Base-by-base conservation (phyloP, 2,797 vertebrate species). In the Cheirogaleus major region DNA sequence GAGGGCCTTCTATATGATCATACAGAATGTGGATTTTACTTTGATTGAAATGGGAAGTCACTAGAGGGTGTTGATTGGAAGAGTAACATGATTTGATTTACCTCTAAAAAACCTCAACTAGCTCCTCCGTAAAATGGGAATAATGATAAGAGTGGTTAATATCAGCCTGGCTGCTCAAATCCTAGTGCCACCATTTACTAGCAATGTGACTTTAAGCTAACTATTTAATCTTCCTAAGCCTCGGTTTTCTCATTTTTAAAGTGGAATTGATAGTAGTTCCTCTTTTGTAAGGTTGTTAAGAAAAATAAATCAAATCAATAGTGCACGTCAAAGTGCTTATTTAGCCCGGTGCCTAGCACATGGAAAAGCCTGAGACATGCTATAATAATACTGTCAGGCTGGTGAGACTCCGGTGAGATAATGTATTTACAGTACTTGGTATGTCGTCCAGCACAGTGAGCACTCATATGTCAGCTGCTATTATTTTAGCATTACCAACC, bases 91-190 rank as follows among this genome's bases (percentile, higher is more conserved):
- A 65, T 55, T 81, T 86, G 10, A 81, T 38, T 73, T 32, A 69
- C 5, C 35, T 92, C 57, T 61, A 18, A 76, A 72, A 81, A 48
- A 11, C 5, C 35, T 94, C 52, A 72, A 30, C 7, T 15, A 80
- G 70, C 76, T 76, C 72, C 43, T 90, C 65, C 50, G 20, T 93
- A 76, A 97, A 95, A 89, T 59, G 55, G 55, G 8, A 7, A 57
- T 73, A 48, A 43, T 22, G 41, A 18, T 7, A 59, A 59, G 1
- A 61, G 27, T 55, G 23, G 30, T 27, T 57, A 70, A 87, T 35
- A 86, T 7, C 22, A 82, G 45, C 8, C 10, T 63, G 11, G 15
- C 50, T 65, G 10, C 45, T 93, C 15, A 48, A 93, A 52, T 35
- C 23, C 35, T 87, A 79, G 50, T 2, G 15, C 32, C 48, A 48